Conservation (phyloP, 2,113 vertebrate genomes). For the Shinisaurus crocodilurus region DNA sequence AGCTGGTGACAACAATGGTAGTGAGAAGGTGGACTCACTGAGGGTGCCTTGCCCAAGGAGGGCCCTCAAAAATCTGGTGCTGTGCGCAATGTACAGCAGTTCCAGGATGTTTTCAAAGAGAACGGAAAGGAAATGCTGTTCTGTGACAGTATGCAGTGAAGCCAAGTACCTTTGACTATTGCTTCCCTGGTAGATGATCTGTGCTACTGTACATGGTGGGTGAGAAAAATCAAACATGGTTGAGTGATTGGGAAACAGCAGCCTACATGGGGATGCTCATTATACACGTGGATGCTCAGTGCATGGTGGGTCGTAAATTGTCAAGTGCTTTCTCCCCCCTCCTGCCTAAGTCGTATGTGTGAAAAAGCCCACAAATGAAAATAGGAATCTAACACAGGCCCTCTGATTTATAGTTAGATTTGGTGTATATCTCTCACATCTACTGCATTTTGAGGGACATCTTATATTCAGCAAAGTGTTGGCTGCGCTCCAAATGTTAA, state of each 20-base stretch:
- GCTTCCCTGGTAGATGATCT: not conserved
- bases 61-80: no score
- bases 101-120: not conserved
- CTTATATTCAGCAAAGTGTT: slow-evolving; percentile 10
- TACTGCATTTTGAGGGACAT: not conserved
- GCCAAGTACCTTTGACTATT: not conserved
- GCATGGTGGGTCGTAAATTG: not conserved
- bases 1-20: no score
- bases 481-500: slow-evolving; percentile 3
- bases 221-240: not conserved
- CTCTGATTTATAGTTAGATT: not conserved
- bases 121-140: not conserved
- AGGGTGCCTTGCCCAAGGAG: no score
- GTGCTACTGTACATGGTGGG: not conserved
- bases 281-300: not conserved
- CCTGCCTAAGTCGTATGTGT: no score
- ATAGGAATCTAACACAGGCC: not conserved
- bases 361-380: not conserved
- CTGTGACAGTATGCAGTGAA: not conserved
- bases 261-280: not conserved
- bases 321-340: not conserved
- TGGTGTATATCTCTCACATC: not conserved
- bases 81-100: not conserved
- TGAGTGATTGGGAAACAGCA: not conserved
- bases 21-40: no score